Conservation (phyloP, 2,113 vertebrate species). For the Castor canadensis region DNA sequence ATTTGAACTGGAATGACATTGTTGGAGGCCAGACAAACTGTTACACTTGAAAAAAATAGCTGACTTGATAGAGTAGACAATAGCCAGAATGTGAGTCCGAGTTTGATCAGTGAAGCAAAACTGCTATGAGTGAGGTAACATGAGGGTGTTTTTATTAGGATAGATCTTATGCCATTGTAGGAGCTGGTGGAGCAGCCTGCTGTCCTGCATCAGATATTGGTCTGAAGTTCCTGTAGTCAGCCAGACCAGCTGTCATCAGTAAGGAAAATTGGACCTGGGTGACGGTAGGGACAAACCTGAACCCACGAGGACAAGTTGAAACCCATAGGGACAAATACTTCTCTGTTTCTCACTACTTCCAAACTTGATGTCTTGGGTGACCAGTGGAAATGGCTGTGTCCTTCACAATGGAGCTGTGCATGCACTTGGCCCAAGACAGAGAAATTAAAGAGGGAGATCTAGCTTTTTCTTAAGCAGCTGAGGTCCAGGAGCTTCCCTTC, state of each 20-base stretch:
- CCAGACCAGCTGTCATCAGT: background rate
- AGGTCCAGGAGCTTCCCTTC: too few relatives aligned
- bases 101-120: background rate
- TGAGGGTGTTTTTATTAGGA: background rate
- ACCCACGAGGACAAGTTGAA: background rate
- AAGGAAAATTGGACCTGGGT: background rate
- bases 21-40: background rate
- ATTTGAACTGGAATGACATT: background rate
- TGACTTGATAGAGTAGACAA: background rate
- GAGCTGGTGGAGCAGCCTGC: background rate
- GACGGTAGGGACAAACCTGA: background rate
- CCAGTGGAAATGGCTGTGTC: rapidly evolving
- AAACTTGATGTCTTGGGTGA: background rate
- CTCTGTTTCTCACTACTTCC: background rate
- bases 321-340: background rate
- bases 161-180: rapidly evolving
- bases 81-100: background rate
- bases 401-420: background rate
- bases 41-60: background rate
- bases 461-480: background rate
- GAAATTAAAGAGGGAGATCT: background rate
- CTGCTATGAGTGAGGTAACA: background rate
- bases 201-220: background rate
- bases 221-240: background rate
- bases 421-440: background rate